Conservation (phyloP, 2,113 vertebrate genomes). For the Circaetus gallicus region DNA sequence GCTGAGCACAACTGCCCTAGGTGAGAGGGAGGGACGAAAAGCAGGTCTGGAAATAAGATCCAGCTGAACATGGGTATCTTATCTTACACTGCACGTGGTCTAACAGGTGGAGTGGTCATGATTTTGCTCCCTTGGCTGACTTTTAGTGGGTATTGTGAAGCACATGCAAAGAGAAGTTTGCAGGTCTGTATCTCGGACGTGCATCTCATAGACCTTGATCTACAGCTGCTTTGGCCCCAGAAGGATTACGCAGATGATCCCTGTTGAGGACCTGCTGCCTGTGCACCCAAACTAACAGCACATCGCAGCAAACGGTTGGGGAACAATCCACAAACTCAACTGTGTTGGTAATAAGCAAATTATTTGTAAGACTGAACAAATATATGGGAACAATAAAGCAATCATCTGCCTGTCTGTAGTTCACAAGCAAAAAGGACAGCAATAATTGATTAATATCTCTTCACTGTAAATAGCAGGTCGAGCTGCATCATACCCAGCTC, state of each 20-base stretch:
- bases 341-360: background rate
- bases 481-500: background rate
- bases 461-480: background rate
- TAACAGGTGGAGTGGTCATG: background rate
- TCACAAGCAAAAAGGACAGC: background rate
- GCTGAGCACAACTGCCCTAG: background rate
- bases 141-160: background rate
- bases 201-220: background rate
- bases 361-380: background rate
- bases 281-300: background rate
- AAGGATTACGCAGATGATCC: background rate
- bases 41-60: background rate
- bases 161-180: background rate
- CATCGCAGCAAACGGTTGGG: fast-evolving
- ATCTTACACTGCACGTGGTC: background rate
- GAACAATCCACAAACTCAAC: background rate
- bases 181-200: background rate
- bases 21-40: background rate
- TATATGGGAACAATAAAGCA: background rate
- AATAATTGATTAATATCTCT: background rate
- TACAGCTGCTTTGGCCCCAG: background rate
- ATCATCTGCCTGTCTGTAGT: background rate
- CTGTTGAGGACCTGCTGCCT: background rate
- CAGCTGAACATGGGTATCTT: background rate
- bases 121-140: background rate